phyloP scores from a whole-genome alignment of 2,888 invertebrate species.

The Caenorhabditis sp. region DNA sequence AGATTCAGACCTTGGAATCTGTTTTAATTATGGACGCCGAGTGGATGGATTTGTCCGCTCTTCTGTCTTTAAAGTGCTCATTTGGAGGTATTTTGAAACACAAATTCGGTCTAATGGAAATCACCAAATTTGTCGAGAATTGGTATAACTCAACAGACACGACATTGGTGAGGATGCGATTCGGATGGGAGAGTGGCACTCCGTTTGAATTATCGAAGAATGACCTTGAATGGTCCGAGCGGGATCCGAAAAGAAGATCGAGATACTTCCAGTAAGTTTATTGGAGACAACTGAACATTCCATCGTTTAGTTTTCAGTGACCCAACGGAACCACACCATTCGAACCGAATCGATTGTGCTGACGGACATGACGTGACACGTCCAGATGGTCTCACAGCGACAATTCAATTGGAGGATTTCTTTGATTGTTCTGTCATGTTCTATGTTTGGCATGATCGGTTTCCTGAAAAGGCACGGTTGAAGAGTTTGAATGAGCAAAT shows the following conservation, averaged over 20 bases:
- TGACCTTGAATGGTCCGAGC: neutral
- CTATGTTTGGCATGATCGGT: conserved; percentile 18
- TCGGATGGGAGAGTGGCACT: conserved; percentile 1
- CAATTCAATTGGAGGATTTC: neutral
- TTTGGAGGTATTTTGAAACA: neutral
- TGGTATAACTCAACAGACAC: conserved; percentile 18
- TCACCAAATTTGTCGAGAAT: conserved; percentile 3
- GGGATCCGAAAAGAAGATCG: conserved; percentile 12
- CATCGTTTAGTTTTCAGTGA: neutral
- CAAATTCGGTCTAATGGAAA: neutral
- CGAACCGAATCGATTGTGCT: conserved; percentile 11
- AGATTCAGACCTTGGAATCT: conserved; percentile 9
- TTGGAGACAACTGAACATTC: neutral
- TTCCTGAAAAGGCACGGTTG: neutral
- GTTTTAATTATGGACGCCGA: neutral
- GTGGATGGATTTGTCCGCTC: conserved; percentile 9
- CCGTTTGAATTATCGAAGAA: neutral
- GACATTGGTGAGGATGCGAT: neutral
- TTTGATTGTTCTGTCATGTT: neutral
- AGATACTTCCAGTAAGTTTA: conserved; percentile 18
- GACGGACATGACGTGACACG: conserved; percentile 18
- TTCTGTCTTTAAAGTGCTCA: conserved; percentile 6
- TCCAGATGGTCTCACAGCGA: conserved; percentile 23
- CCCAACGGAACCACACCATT: neutral
- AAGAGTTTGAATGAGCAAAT: neutral